Evolutionary conservation across 2,888 invertebrate species (phyloP).

Genomic region (Ophion obscuratus): DNA sequence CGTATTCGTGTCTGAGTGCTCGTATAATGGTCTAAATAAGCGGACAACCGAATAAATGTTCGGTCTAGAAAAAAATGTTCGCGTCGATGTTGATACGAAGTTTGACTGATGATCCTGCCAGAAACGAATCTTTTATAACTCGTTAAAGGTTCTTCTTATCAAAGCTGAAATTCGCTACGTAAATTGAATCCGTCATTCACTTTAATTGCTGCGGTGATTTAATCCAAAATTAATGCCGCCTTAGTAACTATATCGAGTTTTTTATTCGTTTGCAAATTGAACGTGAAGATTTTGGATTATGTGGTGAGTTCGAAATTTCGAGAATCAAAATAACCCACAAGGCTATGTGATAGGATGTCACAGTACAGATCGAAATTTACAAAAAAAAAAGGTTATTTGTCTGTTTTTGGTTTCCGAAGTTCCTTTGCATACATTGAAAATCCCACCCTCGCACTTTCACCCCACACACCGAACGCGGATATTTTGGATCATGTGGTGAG

Average conservation of each 20-base stretch:
- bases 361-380: no score
- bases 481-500: not conserved
- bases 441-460: no score
- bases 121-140: conserved; percentile 23
- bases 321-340: not conserved
- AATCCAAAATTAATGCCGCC: not conserved
- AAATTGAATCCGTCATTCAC: conserved; percentile 32
- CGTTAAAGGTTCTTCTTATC: not conserved
- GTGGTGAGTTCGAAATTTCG: not conserved
- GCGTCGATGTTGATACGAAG: not conserved
- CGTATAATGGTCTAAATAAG: conserved; percentile 25
- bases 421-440: no score
- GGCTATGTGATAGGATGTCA: no score
- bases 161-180: not conserved
- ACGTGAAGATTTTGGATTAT: not conserved
- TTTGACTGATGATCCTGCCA: conserved; percentile 26
- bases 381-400: no score
- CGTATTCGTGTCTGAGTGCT: conserved; percentile 18
- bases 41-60: not conserved
- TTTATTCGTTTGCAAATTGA: not conserved
- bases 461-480: not conserved
- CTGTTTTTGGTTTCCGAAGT: no score
- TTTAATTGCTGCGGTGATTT: not conserved
- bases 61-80: not conserved
- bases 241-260: conserved; percentile 1